Percentiles rank a stretch among this genome's conserved stretches.
These are phyloP conservation scores for Dicyema japonicum DNA, from an alignment of 1,140 invertebrate genomes.

Conservation along the genomic window DNA sequence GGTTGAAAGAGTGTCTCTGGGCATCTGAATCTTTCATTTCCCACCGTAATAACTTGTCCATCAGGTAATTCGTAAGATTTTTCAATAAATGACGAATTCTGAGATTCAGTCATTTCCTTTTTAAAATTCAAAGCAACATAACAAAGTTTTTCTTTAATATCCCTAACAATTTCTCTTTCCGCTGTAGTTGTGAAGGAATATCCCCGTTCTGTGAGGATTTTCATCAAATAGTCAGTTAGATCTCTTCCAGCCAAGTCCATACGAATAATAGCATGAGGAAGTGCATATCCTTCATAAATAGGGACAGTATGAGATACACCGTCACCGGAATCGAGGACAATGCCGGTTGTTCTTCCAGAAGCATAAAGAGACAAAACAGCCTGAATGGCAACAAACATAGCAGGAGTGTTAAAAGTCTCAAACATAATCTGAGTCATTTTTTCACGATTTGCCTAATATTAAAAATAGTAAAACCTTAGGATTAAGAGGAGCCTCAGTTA, in stretches of 20 bases:
- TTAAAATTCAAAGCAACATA: too few species aligned
- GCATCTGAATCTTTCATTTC: too few species aligned
- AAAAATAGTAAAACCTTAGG: too few species aligned
- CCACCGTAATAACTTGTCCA: too few species aligned
- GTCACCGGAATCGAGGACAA: slow-evolving; percentile 3
- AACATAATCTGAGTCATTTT: slow-evolving; percentile 5
- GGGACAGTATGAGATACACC: slow-evolving; percentile 4
- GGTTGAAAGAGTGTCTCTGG: too few species aligned
- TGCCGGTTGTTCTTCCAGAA: slow-evolving; percentile 3
- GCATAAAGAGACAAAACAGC: slow-evolving; percentile 2
- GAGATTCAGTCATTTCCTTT: too few species aligned
- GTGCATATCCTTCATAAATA: slow-evolving; percentile 39
- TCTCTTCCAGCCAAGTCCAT: slow-evolving; percentile 58
- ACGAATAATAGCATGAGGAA: slow-evolving; percentile 46
- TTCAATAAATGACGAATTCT: too few species aligned
- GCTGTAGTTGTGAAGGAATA: slow-evolving; percentile 9
- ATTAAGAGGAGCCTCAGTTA: slow-evolving; percentile 9
- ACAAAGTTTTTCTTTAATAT: too few species aligned
- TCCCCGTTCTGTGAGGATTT: slow-evolving; percentile 8
- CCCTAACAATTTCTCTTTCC: too few species aligned
- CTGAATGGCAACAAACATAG: slow-evolving; percentile 2
- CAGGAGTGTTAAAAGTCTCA: slow-evolving; percentile 3
- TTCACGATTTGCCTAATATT: slow-evolving; percentile 12
- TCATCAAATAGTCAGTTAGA: slow-evolving; percentile 50
- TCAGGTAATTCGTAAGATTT: too few species aligned